Base-by-base conservation (phyloP, 2,797 vertebrate species). In the Liasis olivaceus region DNA sequence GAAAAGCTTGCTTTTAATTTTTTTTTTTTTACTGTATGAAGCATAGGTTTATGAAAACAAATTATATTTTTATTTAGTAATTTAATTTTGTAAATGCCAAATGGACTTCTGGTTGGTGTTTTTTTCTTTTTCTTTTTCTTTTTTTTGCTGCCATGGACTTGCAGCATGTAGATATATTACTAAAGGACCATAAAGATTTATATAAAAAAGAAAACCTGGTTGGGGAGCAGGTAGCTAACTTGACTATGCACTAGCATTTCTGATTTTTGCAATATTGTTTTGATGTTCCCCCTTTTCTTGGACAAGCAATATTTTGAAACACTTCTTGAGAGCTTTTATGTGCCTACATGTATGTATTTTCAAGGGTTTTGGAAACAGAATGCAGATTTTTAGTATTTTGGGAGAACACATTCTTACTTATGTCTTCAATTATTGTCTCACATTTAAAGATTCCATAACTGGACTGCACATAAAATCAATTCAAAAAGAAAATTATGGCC, bases 61-160 rank as follows among this genome's bases (percentile, higher is more conserved):
- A 98, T 97, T 98, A 98, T 98, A 98, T 98, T 98, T 93, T 98
- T 98, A 98, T 98, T 98, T 97, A 97, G 96, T 98, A 98, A 98
- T 98, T 98, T 98, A 98, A 98, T 97, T 98, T 98, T 98, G 97
- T 98, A 98, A 97, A 98, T 98, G 98, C 98, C 98, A 98, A 98
- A 98, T 98, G 97, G 96, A 97, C 96, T 97, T 96, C 98, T 97
- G 84, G 36, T 92, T 87, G 86, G 77, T 56, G 84, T 88, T 13
- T 24, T 59, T 59, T 77, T 91, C 72, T 54, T 92, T 88, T 47
- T 11, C 13, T 31, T 36, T n/a, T 91, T 36, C 36, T 36, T 58
- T 59, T 63, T 98, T 97, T 97, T 98, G 98, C 98, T 98, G 98
- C 98, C 98, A 98, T 95, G 94, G 95, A 98, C 94, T 96, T 96